phyloP scores from a whole-genome alignment of 2,113 vertebrate genomes.

The Lipotes vexillifer region DNA sequence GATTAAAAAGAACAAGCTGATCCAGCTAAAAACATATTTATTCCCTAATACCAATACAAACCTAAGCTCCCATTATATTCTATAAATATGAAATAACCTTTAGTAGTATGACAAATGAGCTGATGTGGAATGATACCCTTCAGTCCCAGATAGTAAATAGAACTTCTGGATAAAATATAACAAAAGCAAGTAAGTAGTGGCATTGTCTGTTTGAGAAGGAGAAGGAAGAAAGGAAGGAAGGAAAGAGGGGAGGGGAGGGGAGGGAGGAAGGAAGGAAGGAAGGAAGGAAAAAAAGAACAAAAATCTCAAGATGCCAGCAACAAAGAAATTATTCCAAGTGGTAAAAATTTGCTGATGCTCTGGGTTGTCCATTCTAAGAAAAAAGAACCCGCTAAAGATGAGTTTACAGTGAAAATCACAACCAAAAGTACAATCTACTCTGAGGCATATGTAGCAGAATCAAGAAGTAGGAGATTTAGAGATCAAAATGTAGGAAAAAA shows the following conservation, averaged over 20 bases:
- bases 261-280: too few species aligned
- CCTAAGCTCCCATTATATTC: not conserved
- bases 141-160: not conserved
- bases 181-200: not conserved
- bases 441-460: not conserved
- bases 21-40: not conserved
- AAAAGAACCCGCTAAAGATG: not conserved
- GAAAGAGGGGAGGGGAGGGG: too few species aligned
- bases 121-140: not conserved
- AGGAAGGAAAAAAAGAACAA: not conserved
- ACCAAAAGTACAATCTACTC: not conserved
- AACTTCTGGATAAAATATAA: not conserved
- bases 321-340: not conserved
- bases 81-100: not conserved
- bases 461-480: not conserved
- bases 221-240: too few species aligned
- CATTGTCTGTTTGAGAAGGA: not conserved
- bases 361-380: fast-evolving
- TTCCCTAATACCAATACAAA: not conserved
- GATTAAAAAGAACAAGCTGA: not conserved
- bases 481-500: not conserved
- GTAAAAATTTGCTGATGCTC: not conserved
- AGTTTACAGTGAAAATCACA: not conserved
- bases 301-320: not conserved
- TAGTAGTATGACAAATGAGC: not conserved